phyloP scores from a whole-genome alignment of 1,140 invertebrate species.

The Trialeurodes vaporariorum region DNA sequence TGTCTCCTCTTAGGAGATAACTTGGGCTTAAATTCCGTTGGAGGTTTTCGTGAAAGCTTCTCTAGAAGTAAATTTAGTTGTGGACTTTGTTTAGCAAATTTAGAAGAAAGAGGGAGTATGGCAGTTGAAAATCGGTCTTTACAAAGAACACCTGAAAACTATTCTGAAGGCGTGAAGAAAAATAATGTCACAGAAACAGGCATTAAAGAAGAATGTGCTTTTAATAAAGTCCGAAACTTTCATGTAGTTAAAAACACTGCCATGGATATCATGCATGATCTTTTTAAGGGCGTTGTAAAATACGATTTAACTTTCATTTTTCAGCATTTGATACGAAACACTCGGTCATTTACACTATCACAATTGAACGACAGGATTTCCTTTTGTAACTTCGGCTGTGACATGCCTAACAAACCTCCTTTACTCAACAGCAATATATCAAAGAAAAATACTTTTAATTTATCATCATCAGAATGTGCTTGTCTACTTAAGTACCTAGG shows the following conservation, averaged over 20 bases:
- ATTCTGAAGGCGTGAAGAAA: not conserved
- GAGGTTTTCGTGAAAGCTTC: no score
- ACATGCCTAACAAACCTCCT: conserved; percentile 2
- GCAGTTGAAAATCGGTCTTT: no score
- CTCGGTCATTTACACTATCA: conserved; percentile 27
- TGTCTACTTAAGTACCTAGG: no score
- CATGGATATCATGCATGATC: conserved; percentile 34
- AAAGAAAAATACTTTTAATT: no score
- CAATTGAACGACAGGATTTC: conserved; percentile 20
- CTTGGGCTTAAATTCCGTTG: no score
- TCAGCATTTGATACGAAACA: conserved; percentile 26
- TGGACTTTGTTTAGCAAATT: no score
- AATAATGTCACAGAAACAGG: conserved; percentile 21
- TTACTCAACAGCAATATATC: not conserved
- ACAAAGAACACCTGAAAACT: conserved; percentile 8
- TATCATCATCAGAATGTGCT: no score
- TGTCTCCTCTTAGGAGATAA: no score
- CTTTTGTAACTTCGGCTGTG: conserved; percentile 2
- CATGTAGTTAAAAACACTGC: conserved; percentile 31
- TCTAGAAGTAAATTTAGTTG: no score
- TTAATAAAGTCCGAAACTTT: conserved; percentile 28
- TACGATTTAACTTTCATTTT: conserved; percentile 30
- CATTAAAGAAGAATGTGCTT: conserved; percentile 31
- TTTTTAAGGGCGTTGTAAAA: conserved; percentile 32
- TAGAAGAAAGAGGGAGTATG: no score